Evolutionary conservation across 2,888 invertebrate genomes (phyloP).

Genomic region (Acrobasis consociella): DNA sequence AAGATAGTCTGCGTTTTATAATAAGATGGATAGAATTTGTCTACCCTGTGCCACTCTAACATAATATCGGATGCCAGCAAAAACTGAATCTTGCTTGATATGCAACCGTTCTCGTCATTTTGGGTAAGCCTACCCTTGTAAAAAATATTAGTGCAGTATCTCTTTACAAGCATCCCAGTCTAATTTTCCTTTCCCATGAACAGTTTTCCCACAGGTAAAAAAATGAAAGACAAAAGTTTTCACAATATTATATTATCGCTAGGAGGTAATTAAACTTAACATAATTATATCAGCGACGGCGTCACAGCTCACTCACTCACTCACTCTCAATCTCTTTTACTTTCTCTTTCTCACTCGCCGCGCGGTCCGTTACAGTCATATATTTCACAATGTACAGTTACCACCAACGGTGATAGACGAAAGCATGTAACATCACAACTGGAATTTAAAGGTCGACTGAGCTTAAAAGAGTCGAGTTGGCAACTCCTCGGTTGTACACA

Average conservation of each 20-base stretch:
- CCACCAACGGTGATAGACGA: constrained; percentile 7
- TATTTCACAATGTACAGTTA: constrained; percentile 6
- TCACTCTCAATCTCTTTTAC: constrained; percentile 15
- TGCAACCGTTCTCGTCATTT: no score
- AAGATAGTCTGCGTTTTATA: no score
- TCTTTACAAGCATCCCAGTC: no score
- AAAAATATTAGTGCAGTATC: no score
- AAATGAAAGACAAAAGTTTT: constrained; percentile 15
- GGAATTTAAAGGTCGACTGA: neutral
- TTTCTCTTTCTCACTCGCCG: constrained; percentile 22
- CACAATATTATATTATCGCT: constrained; percentile 38
- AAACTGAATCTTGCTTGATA: no score
- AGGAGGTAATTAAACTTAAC: constrained; percentile 43
- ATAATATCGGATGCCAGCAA: no score
- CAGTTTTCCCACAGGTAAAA: no score
- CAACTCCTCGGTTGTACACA: neutral
- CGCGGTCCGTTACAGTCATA: constrained; percentile 6
- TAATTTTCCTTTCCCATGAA: no score
- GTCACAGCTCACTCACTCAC: constrained; percentile 21
- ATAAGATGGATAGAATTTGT: no score
- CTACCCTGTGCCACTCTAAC: no score
- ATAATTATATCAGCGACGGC: constrained; percentile 28
- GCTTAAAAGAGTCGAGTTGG: neutral
- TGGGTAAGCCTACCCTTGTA: no score
- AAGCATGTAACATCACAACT: neutral